Base-by-base conservation (phyloP, 2,113 vertebrate species). In the Hippopotamus amphibius region DNA sequence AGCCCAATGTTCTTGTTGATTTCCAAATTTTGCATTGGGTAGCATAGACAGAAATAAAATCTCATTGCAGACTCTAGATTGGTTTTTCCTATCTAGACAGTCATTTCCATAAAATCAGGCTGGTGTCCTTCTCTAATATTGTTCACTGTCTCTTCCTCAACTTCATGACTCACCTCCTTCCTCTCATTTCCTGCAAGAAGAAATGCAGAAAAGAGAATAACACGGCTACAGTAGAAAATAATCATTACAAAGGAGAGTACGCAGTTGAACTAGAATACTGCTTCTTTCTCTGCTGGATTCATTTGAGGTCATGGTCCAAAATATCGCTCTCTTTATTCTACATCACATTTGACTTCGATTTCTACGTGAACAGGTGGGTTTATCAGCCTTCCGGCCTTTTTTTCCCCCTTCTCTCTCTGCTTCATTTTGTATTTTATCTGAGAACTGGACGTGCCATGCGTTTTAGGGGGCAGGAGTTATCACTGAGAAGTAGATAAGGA, bases 1-100 rank as follows among this genome's bases (percentile, higher is more conserved):
- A 4, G 7, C 13, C 3, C 8, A 2, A 1, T 6, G 12, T n/a
- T 5, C 9, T 0, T 77, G 24, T 46, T 1, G 15, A 21, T 69
- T 19, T 68, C 71, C 14, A 41, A 14, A 85, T 48, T 89, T 24
- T 1, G 17, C 55, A 10, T 57, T 30, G 24, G 3, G 19, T 5
- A 3, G 5, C 5, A 30, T 16, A 7, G 50, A 46, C 37, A 21
- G 13, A 72, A 12, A 4, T 11, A 33, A 26, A 14, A 46, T 8
- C 53, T 71, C 6, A 65, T 57, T 88, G 72, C 65, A n/a, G 43
- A 59, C 43, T 22, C 16, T 48, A 80, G 43, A 46, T 28, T 55
- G 53, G 6, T 43, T n/a, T 50, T 69, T 16, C 33, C 7, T 55
- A 5, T 13, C 16, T 8, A 2, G 65, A 1, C 22, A 46, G 33